Percentiles rank a stretch among this genome's conserved stretches.
Conservation (phyloP, 2,113 vertebrate genomes). For the Nothobranchius kuhntae region DNA sequence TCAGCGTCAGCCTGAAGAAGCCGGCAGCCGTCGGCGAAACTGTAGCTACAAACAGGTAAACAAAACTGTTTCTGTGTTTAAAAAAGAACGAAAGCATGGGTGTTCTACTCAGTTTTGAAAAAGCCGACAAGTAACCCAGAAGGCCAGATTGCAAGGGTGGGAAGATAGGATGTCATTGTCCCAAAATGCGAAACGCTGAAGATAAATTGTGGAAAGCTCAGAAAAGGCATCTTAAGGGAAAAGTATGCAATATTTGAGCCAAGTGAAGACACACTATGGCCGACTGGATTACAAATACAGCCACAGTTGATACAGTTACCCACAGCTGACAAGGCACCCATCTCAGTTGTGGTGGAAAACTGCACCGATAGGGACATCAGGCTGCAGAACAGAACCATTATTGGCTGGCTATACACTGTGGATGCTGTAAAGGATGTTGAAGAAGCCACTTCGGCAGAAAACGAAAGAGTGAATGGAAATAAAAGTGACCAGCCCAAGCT, state of each 20-base stretch:
- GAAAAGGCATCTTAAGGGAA: not conserved
- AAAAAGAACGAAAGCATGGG: no score
- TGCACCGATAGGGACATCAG: not conserved
- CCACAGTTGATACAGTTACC: not conserved
- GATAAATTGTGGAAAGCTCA: not conserved
- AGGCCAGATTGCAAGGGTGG: not conserved
- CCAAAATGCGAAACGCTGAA: not conserved
- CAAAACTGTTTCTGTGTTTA: no score
- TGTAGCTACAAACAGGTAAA: no score
- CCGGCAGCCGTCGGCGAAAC: no score
- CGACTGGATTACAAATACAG: not conserved
- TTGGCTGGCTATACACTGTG: not conserved
- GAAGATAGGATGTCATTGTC: not conserved
- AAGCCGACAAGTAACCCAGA: not conserved
- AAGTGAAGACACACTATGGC: not conserved
- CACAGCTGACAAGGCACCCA: not conserved
- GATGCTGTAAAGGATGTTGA: not conserved
- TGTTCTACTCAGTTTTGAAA: not conserved
- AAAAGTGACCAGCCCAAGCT: not conserved
- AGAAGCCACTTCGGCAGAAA: not conserved
- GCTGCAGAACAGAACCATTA: not conserved
- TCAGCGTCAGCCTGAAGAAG: no score
- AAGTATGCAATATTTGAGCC: not conserved
- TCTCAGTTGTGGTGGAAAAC: not conserved
- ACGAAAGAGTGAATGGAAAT: no score